Evolutionary conservation across 1,140 invertebrate species (phyloP).

Genomic region (Diachasma alloeum): DNA sequence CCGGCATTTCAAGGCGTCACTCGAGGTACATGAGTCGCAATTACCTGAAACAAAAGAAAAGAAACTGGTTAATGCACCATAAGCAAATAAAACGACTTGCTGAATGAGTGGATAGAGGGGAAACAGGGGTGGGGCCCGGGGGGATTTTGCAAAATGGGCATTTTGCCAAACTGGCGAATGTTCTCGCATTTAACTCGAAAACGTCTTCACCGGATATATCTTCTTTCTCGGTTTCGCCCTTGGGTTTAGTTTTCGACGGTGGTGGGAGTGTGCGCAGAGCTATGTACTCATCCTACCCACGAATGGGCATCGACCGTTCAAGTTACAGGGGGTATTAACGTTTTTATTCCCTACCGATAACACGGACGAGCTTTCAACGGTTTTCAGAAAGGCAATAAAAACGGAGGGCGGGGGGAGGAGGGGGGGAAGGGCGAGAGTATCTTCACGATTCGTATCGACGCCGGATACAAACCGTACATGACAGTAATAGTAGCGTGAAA

Average conservation of each 20-base stretch:
- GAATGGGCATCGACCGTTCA: slow-evolving; percentile 5
- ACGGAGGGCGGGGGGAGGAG: not conserved
- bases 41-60: slow-evolving; percentile 34
- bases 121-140: not conserved
- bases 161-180: slow-evolving; percentile 4
- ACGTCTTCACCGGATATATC: slow-evolving; percentile 19
- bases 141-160: not conserved
- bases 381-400: slow-evolving; percentile 22
- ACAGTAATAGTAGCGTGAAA: not conserved
- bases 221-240: not conserved
- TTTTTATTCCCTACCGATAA: slow-evolving; percentile 28
- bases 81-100: slow-evolving; percentile 24
- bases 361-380: slow-evolving; percentile 27
- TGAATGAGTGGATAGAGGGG: not conserved
- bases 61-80: slow-evolving; percentile 17
- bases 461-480: slow-evolving; percentile 7
- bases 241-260: not conserved
- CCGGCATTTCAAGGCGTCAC: not conserved
- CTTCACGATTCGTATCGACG: slow-evolving; percentile 19
- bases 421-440: not conserved
- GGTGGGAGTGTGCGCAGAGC: not conserved
- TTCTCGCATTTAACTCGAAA: slow-evolving; percentile 10
- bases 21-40: slow-evolving; percentile 13
- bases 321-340: slow-evolving; percentile 28
- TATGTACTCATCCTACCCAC: not conserved